Evolutionary conservation across 30 jellyfish, hydroid and myxozoan genomes (phyloP).

Genomic region (Chrysaora quinquecirrha): DNA sequence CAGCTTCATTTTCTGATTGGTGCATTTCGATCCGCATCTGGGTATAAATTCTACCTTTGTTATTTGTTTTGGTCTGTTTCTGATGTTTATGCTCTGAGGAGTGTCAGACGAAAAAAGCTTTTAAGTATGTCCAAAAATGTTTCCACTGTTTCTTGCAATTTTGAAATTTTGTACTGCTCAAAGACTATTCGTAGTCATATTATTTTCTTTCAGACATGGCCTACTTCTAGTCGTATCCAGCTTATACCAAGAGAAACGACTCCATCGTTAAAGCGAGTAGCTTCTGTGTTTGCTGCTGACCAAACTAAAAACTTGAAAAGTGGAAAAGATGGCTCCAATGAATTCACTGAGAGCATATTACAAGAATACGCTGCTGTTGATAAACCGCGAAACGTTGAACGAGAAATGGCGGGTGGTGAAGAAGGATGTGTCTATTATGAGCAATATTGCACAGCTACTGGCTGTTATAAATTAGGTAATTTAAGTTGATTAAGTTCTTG

Average conservation of each 20-base stretch:
- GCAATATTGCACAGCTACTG: slow-evolving; percentile 86
- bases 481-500: too few relatives aligned
- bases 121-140: too few relatives aligned
- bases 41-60: too few relatives aligned
- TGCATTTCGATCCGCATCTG: too few relatives aligned
- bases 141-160: too few relatives aligned
- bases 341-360: slow-evolving; percentile 34
- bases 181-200: too few relatives aligned
- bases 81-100: too few relatives aligned
- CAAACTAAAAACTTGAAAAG: slow-evolving; percentile 47
- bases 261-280: slow-evolving; percentile 75
- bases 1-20: too few relatives aligned
- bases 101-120: too few relatives aligned
- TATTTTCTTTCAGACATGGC: slow-evolving; percentile 94
- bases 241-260: slow-evolving; percentile 50
- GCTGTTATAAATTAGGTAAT: slow-evolving; percentile 82
- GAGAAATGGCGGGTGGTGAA: slow-evolving; percentile 45
- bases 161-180: too few relatives aligned
- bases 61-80: too few relatives aligned
- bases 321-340: slow-evolving; percentile 31
- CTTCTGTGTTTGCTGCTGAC: slow-evolving; percentile 83
- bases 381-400: slow-evolving; percentile 50
- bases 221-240: slow-evolving; percentile 72
- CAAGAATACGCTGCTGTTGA: slow-evolving; percentile 46
- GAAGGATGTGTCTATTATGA: slow-evolving; percentile 79